Evolutionary conservation across 2,888 invertebrate species (phyloP).

Genomic region (Dicyrtoma fusca): DNA sequence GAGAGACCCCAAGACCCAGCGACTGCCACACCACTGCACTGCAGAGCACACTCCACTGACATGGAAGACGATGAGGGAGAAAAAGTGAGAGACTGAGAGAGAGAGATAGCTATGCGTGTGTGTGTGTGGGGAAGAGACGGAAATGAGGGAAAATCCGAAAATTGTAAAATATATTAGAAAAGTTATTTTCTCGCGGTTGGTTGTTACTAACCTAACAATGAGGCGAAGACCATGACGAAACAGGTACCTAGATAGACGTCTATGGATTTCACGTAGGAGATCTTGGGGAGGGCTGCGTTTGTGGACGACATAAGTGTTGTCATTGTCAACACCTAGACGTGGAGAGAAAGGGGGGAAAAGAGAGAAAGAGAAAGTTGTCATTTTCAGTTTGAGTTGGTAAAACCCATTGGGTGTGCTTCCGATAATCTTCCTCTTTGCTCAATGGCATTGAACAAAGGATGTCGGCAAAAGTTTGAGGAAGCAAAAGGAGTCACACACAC

Average conservation of each 20-base stretch:
- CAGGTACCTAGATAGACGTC: conserved; percentile 97
- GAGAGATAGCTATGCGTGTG: too few relatives aligned
- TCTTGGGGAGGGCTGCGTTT: conserved; percentile 95
- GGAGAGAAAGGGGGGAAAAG: conserved; percentile 14
- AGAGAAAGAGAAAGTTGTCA: conserved; percentile 32
- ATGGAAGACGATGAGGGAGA: too few relatives aligned
- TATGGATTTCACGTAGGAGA: conserved; percentile 96
- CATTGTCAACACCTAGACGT: conserved; percentile 77
- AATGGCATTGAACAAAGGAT: conserved; percentile 31
- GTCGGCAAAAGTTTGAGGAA: conserved; percentile 19
- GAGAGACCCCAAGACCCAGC: too few relatives aligned
- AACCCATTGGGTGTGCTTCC: conserved; percentile 26
- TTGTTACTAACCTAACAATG: conserved; percentile 79
- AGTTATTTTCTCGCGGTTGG: too few relatives aligned
- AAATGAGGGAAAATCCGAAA: too few relatives aligned
- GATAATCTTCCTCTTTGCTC: conserved; percentile 25
- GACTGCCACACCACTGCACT: too few relatives aligned
- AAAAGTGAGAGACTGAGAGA: too few relatives aligned
- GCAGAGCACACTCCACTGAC: too few relatives aligned
- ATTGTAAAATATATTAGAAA: too few relatives aligned
- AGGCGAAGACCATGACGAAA: conserved; percentile 99
- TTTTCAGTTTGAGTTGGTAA: conserved; percentile 29
- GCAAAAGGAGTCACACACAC: conserved; percentile 4
- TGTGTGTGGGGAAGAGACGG: too few relatives aligned
- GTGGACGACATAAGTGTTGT: conserved; percentile 97